Base-by-base conservation (phyloP, 2,888 invertebrate species). In the Drosophila flavopinicola region DNA sequence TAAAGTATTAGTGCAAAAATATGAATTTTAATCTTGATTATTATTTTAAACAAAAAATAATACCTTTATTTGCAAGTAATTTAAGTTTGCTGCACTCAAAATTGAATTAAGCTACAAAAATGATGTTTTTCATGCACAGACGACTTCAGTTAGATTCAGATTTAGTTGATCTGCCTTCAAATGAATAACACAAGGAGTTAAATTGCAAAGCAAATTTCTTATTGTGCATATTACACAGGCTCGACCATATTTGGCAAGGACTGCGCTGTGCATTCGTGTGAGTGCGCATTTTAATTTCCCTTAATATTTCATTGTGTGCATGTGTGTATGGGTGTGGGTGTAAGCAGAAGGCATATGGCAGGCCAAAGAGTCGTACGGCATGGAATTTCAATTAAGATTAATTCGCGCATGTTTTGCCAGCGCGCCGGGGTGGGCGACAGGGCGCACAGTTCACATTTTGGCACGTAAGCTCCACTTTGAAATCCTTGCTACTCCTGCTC, bases 311-410 rank as follows among this genome's bases (percentile, higher is more conserved):
- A 82, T 85, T 56, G 68, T 23, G 11, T n/a, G 25, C 32, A 45
- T 44, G 35, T 41, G 23, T 41, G 42, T 41, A 58, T 37, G 27
- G 24, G 49, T 32, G 11, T 32, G 37, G 51, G 61, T 47, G 64
- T 29, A 57, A 39, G 54, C 56, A 61, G 41, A 38, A 61, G 72
- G 72, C 77, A 79, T 60, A 63, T 64, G 74, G 68, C 57, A 65
- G 54, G 64, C 54, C 66, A 42, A 58, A 65, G 58, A 61, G 54
- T 64, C 66, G 63, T 49, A 60, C 73, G 63, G 75, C 78, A 67
- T 75, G 84, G 80, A 84, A 85, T 85, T 85, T 85, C 84, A 85
- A 85, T 85, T 85, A 85, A 78, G 86, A 84, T 85, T 85, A 85
- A 85, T 85, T 85, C 84, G 78, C 84, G 76, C 84, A 75, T 85